Conservation (phyloP, 2,888 invertebrate genomes). For the Melanostoma mellinum region DNA sequence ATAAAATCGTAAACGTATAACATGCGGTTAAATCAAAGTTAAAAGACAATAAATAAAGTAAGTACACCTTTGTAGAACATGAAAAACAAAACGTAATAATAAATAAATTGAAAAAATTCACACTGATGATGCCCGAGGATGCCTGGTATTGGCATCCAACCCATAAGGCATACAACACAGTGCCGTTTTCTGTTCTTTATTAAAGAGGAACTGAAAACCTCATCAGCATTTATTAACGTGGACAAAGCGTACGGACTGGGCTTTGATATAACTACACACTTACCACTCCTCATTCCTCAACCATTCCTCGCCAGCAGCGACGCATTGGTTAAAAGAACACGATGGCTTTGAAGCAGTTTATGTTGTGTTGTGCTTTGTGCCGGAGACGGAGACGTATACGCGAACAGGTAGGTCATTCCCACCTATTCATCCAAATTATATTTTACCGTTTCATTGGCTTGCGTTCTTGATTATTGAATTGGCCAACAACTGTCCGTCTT, state of each 20-base stretch:
- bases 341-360: constrained; percentile 26
- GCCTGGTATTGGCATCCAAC: constrained; percentile 28
- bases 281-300: constrained; percentile 52
- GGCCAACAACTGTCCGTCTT: constrained; percentile 47
- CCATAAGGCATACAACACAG: constrained; percentile 19
- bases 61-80: constrained; percentile 41
- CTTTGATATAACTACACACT: constrained; percentile 34
- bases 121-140: constrained; percentile 27
- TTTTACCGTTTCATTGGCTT: constrained; percentile 71
- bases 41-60: constrained; percentile 41
- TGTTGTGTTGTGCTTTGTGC: constrained; percentile 44
- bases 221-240: constrained; percentile 58
- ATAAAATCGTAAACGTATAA: constrained; percentile 33
- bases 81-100: constrained; percentile 43
- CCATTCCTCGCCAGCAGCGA: constrained; percentile 2
- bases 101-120: constrained; percentile 58
- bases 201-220: constrained; percentile 63
- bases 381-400: constrained; percentile 47
- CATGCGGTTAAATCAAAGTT: constrained; percentile 20
- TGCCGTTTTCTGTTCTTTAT: constrained; percentile 66
- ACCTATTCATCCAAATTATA: constrained; percentile 71
- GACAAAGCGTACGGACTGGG: constrained; percentile 45
- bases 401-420: constrained; percentile 72
- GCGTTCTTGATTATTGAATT: constrained; percentile 69
- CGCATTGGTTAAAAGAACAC: constrained; percentile 48